A percentile compares a stretch with the other conserved stretches of the same genome.
Conservation (phyloP, 2,113 vertebrate species). For the Brachypodius melanocephalos region DNA sequence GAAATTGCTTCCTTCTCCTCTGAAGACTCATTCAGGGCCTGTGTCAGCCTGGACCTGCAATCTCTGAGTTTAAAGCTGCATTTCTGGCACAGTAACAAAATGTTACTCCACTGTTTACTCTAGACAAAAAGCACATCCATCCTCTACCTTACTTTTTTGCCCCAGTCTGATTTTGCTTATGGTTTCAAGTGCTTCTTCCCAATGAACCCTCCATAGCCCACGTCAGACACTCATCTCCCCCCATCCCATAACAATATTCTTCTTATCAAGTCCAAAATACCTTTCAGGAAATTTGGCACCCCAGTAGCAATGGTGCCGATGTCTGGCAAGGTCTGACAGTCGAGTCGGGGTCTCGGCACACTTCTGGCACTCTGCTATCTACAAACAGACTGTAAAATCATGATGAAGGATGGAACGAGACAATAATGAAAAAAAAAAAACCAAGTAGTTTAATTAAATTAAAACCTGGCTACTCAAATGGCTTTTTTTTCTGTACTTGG, state of each 20-base stretch:
- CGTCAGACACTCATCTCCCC: not conserved
- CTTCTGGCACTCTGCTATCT: not conserved
- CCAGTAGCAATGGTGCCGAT: not conserved
- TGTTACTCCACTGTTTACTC: not conserved
- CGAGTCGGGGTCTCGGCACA: not conserved
- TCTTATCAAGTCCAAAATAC: slow-evolving; percentile 54
- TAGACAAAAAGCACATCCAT: not conserved
- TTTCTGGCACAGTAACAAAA: slow-evolving; percentile 37
- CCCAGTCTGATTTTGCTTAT: slow-evolving; percentile 19
- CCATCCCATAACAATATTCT: slow-evolving; percentile 31
- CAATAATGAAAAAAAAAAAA: not conserved
- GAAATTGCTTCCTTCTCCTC: not conserved
- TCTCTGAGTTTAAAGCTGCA: slow-evolving; percentile 33
- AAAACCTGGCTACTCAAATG: not conserved
- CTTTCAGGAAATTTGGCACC: slow-evolving; percentile 60
- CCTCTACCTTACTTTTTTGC: not conserved
- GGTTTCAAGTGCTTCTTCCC: slow-evolving; percentile 29
- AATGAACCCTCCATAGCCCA: not conserved
- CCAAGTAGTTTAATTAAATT: not conserved
- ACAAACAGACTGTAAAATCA: not conserved
- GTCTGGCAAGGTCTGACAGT: slow-evolving; percentile 39
- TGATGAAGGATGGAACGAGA: not conserved
- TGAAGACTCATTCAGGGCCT: slow-evolving; percentile 13
- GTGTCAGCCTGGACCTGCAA: not conserved
- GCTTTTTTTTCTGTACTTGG: not conserved